Base-by-base conservation (phyloP, 1,140 invertebrate genomes). In the Vollenhovia emeryi region DNA sequence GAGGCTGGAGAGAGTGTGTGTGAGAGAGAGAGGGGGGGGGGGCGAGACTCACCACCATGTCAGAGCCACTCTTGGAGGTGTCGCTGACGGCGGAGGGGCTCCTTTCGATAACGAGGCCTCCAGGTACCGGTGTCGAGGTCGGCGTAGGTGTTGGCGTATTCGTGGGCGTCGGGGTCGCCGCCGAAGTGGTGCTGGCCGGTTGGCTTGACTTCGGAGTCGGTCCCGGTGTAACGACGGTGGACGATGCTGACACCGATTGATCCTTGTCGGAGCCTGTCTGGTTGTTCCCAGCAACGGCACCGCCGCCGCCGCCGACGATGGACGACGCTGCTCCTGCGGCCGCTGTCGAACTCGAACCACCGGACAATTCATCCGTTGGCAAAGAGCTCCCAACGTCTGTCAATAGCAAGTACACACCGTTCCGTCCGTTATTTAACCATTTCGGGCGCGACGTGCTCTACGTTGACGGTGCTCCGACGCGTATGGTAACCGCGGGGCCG, bases 11-110 rank as follows among this genome's bases (percentile, higher is more conserved):
- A 36, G 94, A 33, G n/a, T n/a, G n/a, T n/a, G n/a, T n/a, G n/a
- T n/a, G 21, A 18, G 18, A n/a, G n/a, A 11, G 11, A 43, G 9
- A 21, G 3, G 57, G 24, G 50, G 66, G 18, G 43, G 9, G 13
- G 3, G 50, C 18, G 21, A n/a, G n/a, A 87, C 95, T 94, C 85
- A 96, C 97, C 92, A 98, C 97, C 94, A 97, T 96, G 94, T 98
- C 97, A 87, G 97, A 96, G 90, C 95, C 96, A 88, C 96, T 96
- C 91, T 97, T 96, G 24, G 97, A 97, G 82, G 96, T 96, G 94
- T 97, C 97, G 94, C 96, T 97, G 88, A 97, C 95, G 75, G 96
- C 96, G 86, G 96, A 97, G 60, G 96, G 96, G 87, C 96, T 96
- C 86, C 96, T 95, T 91, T 97, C 96, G 87, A 95, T 93, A 64